Evolutionary conservation across 1,140 invertebrate genomes (phyloP).

Genomic region (Drosophila lacteicornis): DNA sequence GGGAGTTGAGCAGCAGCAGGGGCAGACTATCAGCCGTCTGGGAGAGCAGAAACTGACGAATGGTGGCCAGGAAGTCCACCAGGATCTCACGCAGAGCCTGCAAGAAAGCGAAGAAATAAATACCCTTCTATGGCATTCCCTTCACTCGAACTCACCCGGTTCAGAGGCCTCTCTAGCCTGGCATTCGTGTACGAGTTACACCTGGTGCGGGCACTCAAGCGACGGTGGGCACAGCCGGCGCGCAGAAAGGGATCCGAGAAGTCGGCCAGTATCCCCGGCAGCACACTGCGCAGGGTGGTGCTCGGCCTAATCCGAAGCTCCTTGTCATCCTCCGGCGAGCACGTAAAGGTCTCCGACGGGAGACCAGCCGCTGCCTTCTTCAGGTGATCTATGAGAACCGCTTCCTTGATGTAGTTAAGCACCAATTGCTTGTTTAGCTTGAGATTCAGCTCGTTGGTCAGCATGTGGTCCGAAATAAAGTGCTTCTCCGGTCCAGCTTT

Average conservation of each 20-base stretch:
- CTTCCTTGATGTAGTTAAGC: constrained; percentile 22
- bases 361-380: constrained; percentile 83
- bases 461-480: constrained; percentile 43
- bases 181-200: constrained; percentile 4
- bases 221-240: constrained; percentile 64
- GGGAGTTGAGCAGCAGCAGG: constrained; percentile 19
- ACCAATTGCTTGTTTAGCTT: constrained; percentile 3
- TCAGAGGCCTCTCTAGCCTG: constrained; percentile 46
- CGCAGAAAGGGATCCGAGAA: constrained; percentile 63
- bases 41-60: constrained; percentile 42
- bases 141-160: constrained; percentile 39
- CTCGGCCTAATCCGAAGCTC: constrained; percentile 32
- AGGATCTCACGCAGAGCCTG: constrained; percentile 54
- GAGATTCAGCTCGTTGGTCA: constrained; percentile 46
- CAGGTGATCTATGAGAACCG: constrained; percentile 40
- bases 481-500: constrained; percentile 18
- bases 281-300: constrained; percentile 48
- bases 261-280: constrained; percentile 57
- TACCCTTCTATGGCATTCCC: constrained; percentile 1
- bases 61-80: constrained; percentile 31
- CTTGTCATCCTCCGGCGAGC: constrained; percentile 25
- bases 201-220: constrained; percentile 37
- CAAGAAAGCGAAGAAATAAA: constrained; percentile 22
- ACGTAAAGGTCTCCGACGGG: constrained; percentile 85
- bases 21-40: constrained; percentile 20